Conservation (phyloP, 1,140 invertebrate genomes). For the Drosophila arawakana region DNA sequence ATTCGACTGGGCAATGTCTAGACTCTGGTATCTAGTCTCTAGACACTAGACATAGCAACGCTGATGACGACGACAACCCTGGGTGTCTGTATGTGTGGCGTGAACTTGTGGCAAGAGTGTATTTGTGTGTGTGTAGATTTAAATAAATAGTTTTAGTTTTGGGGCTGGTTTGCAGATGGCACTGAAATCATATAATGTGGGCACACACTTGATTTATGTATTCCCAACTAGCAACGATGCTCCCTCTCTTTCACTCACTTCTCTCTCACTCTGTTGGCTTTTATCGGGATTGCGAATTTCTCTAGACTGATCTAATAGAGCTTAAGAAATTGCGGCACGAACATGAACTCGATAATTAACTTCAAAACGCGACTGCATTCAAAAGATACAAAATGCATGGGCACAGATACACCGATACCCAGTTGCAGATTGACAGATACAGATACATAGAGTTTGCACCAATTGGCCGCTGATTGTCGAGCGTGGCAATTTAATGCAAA, state of each 20-base stretch:
- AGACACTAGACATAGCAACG: neutral
- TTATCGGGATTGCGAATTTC: slow-evolving; percentile 49
- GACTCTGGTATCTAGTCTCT: slow-evolving; percentile 20
- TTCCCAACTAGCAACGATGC: neutral
- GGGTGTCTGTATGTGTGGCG: neutral
- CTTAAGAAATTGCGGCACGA: slow-evolving; percentile 80
- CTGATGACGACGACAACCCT: slow-evolving; percentile 4
- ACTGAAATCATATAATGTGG: slow-evolving; percentile 42
- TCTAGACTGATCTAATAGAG: slow-evolving; percentile 63
- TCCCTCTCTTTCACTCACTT: neutral
- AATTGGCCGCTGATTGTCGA: slow-evolving; percentile 61
- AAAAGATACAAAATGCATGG: slow-evolving; percentile 55
- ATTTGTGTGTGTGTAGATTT: neutral
- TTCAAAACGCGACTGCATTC: slow-evolving; percentile 59
- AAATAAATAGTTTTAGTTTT: slow-evolving; percentile 20
- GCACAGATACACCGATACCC: slow-evolving; percentile 54
- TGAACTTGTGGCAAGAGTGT: slow-evolving; percentile 23
- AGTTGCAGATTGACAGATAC: slow-evolving; percentile 38
- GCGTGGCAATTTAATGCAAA: slow-evolving; percentile 81
- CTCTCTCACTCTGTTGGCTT: neutral
- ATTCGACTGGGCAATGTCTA: slow-evolving; percentile 51
- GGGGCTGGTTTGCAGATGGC: slow-evolving; percentile 36
- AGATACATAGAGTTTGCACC: slow-evolving; percentile 11
- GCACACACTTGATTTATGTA: slow-evolving; percentile 65
- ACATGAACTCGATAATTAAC: slow-evolving; percentile 79